Conservation (phyloP, 2,113 vertebrate genomes). For the Ptilorrhoa leucosticta region DNA sequence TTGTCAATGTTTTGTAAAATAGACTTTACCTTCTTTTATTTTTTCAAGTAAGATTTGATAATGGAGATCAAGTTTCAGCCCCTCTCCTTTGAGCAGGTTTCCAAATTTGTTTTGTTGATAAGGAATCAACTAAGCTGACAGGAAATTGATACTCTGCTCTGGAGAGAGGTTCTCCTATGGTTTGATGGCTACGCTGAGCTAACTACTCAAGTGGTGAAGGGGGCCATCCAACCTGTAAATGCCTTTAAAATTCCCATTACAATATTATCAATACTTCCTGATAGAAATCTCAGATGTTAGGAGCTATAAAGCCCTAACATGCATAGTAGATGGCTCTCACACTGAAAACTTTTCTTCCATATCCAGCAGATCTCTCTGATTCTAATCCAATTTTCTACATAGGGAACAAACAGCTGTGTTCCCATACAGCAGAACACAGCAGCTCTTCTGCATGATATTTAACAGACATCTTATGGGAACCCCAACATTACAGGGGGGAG, state of each 20-base stretch:
- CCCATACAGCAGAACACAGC: background rate
- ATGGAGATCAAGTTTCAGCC: background rate
- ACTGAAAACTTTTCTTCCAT: background rate
- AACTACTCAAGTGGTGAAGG: background rate
- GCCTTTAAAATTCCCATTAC: background rate
- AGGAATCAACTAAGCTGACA: background rate
- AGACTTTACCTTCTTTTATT: background rate
- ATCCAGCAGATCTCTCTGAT: background rate
- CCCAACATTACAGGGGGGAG: background rate
- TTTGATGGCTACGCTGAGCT: background rate
- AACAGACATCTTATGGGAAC: background rate
- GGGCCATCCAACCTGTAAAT: background rate
- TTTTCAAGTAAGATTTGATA: background rate
- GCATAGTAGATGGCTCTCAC: background rate
- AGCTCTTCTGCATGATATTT: background rate
- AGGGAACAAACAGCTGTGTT: background rate
- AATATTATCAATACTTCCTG: background rate
- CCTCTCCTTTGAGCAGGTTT: background rate
- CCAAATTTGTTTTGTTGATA: background rate
- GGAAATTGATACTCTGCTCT: background rate
- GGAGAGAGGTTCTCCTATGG: background rate
- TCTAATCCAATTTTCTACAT: background rate
- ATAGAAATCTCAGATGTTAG: background rate
- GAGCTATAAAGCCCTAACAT: background rate
- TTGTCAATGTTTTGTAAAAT: background rate